phyloP scores from a whole-genome alignment of 2,888 invertebrate species.

The Microplitis deprimator region DNA sequence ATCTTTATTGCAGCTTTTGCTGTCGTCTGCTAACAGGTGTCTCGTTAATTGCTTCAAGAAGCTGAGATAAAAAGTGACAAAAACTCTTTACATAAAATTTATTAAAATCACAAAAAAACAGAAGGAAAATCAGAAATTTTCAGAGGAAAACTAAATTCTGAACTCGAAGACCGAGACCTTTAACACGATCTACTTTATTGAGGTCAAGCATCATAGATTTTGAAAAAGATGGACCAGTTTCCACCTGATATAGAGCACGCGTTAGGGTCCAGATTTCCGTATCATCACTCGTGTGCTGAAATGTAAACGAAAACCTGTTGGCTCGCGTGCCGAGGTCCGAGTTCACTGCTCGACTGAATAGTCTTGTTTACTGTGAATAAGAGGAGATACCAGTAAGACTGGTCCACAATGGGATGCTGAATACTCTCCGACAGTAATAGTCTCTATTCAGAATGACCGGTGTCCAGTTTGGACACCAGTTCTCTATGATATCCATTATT shows the following conservation, averaged over 20 bases:
- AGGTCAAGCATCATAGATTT: background rate
- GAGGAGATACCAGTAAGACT: conserved; percentile 53
- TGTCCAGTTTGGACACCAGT: conserved; percentile 59
- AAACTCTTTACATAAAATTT: conserved; percentile 14
- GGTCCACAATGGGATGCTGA: conserved; percentile 67
- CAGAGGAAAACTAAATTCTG: background rate
- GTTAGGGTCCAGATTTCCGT: conserved; percentile 39
- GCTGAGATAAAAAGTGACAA: background rate
- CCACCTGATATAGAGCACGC: conserved; percentile 67
- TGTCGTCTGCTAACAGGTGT: conserved; percentile 46
- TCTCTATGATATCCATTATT: conserved; percentile 24
- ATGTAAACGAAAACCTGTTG: conserved; percentile 62
- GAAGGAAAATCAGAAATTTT: background rate
- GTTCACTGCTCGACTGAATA: background rate
- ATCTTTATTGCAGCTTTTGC: conserved; percentile 2
- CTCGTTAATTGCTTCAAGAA: conserved; percentile 45
- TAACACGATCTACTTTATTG: conserved; percentile 32
- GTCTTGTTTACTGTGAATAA: background rate
- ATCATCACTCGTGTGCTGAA: background rate
- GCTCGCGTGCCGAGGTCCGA: conserved; percentile 64
- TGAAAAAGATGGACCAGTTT: conserved; percentile 65
- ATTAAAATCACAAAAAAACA: background rate
- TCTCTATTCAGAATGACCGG: conserved; percentile 54
- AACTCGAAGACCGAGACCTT: background rate
- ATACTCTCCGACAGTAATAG: conserved; percentile 18